Base-by-base conservation (phyloP, 2,797 vertebrate species). In the Spea hammondii region DNA sequence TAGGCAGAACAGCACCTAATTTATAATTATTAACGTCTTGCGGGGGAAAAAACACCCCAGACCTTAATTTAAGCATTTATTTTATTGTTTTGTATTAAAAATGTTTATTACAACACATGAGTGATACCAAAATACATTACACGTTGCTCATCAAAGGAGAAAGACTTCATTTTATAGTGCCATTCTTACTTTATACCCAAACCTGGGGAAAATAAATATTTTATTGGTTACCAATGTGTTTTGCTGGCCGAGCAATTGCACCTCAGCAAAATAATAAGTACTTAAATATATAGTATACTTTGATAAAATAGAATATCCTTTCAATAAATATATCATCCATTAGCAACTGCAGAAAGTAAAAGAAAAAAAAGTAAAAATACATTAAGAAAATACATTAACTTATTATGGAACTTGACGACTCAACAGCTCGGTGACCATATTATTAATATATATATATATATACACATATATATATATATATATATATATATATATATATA, bases 51-150 rank as follows among this genome's bases (percentile, higher is more conserved):
- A 17, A 13, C 11, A 68, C 12, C 12, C 17, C 71, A 17, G 32
- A 5, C 0, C 12, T 32, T 49, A 57, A 64, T 57, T 73, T 73
- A 73, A 73, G 64, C 64, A 73, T 73, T 57, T 11, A 32, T 57
- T 49, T 62, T 73, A 64, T 73, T 49, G 8, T 73, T 62, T 73
- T 62, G n/a, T 73, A 59, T 49, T 62, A 49, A 73, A 73, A 70
- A 57, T 70, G n/a, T 32, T 70, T 73, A 73, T 73, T 73, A 73
- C 71, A 73, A 73, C 71, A 73, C 71, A 71, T 71, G 55, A 73
- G 71, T 73, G 71, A 46, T 73, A 73, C 55, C 57, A 73, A 73
- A 73, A 64, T 73, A 73, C 71, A 73, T 62, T 62, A 73, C 71
- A 73, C 57, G 60, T 72, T 51, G 54, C 57, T 62, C 71, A 64